Conservation (phyloP, 2,888 invertebrate genomes). For the Synanthedon andrenaeformis region DNA sequence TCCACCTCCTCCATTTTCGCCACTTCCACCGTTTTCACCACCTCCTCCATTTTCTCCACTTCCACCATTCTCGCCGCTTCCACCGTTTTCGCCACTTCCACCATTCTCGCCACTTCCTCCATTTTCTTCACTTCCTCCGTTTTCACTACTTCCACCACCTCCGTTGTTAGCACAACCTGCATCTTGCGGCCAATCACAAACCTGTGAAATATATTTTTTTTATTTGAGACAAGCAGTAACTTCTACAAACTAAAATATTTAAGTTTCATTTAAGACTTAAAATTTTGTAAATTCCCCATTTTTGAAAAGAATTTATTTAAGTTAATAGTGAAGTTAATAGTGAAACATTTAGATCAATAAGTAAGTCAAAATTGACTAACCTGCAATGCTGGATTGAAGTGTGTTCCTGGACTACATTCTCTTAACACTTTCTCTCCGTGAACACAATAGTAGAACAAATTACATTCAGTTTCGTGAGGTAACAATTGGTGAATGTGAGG, state of each 20-base stretch:
- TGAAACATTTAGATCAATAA: no score
- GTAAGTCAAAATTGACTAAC: constrained; percentile 13
- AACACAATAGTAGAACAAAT: constrained; percentile 51
- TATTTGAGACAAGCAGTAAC: no score
- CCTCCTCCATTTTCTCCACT: constrained; percentile 7
- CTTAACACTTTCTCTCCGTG: constrained; percentile 27
- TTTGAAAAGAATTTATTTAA: no score
- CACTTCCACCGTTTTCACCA: constrained; percentile 18
- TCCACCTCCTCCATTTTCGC: background rate
- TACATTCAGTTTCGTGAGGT: constrained; percentile 46
- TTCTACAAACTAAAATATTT: no score
- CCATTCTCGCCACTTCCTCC: constrained; percentile 1
- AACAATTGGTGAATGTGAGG: constrained; percentile 21
- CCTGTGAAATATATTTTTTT: constrained; percentile 8
- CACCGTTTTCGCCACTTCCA: background rate
- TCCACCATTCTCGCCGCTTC: background rate
- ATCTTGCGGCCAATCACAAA: constrained; percentile 22
- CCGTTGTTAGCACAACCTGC: constrained; percentile 12
- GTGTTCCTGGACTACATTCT: constrained; percentile 33
- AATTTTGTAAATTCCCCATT: no score
- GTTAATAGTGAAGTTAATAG: no score
- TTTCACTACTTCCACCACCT: constrained; percentile 1
- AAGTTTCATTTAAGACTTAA: no score
- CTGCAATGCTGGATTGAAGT: constrained; percentile 30
- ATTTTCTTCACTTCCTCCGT: constrained; percentile 3